Evolutionary conservation across 2,888 invertebrate genomes (phyloP).

Genomic region (Cheilosia grossa): DNA sequence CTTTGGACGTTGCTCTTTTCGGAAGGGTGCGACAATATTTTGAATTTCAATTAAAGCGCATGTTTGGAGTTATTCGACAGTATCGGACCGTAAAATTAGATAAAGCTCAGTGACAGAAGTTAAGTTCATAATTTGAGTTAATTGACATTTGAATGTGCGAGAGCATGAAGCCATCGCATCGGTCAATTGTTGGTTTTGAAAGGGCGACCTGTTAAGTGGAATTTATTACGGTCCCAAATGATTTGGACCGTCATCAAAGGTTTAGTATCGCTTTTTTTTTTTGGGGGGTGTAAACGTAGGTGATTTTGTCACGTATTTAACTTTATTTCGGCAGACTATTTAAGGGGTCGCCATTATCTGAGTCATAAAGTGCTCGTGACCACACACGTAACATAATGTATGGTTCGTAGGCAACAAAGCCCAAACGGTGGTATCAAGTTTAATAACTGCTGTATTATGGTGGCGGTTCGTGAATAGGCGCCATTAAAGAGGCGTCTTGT

Average conservation of each 20-base stretch:
- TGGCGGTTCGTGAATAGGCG: no score
- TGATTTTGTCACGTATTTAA: constrained; percentile 6
- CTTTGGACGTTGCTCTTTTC: not conserved
- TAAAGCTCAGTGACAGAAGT: not conserved
- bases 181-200: not conserved
- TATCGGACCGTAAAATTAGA: constrained; percentile 36
- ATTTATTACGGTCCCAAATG: constrained; percentile 38
- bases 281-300: constrained; percentile 4
- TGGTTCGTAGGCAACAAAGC: not conserved
- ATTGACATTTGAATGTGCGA: constrained; percentile 14
- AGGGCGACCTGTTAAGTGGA: constrained; percentile 18
- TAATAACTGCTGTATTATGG: not conserved
- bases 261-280: constrained; percentile 14
- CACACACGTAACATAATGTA: not conserved
- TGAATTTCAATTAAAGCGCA: constrained; percentile 17
- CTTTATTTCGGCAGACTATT: constrained; percentile 7
- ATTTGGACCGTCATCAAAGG: constrained; percentile 9
- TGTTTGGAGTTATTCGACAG: constrained; percentile 15
- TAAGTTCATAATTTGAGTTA: constrained; percentile 1
- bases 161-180: not conserved
- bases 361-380: not conserved
- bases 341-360: constrained; percentile 10
- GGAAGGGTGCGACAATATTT: not conserved
- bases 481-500: no score
- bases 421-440: not conserved